A percentile compares a stretch with the other conserved stretches of the same genome.
Evolutionary conservation across 2,888 invertebrate genomes (phyloP).

Genomic region (Drosophila birchii): DNA sequence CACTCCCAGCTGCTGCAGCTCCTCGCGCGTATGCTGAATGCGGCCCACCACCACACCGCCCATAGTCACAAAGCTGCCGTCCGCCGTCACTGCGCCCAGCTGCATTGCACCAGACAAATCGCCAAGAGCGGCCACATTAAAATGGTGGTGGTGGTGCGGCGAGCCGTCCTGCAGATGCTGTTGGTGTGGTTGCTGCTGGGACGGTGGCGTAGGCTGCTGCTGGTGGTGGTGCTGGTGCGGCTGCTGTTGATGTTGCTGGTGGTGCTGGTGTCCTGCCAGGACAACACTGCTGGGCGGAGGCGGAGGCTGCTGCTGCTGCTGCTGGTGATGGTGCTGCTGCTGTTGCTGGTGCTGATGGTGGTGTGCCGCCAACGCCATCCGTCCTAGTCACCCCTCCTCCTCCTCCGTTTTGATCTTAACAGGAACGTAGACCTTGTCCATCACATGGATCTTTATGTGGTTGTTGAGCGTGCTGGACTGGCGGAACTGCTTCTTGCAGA

Average conservation of each 20-base stretch:
- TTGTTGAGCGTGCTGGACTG: constrained; percentile 85
- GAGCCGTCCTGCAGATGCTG: constrained; percentile 54
- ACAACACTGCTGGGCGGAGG: constrained; percentile 30
- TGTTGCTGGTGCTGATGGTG: constrained; percentile 77
- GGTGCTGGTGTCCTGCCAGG: constrained; percentile 78
- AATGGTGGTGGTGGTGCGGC: constrained; percentile 76
- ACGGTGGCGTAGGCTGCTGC: constrained; percentile 49
- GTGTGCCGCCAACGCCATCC: constrained; percentile 84
- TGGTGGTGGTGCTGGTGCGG: constrained; percentile 62
- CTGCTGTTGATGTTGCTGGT: constrained; percentile 56
- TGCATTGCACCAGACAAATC: constrained; percentile 80
- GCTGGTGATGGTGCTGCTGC: constrained; percentile 57
- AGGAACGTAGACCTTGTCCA: constrained; percentile 85
- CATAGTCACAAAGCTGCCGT: constrained; percentile 82
- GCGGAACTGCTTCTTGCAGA: constrained; percentile 85
- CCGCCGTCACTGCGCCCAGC: constrained; percentile 80
- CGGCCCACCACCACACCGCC: constrained; percentile 82
- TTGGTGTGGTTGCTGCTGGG: constrained; percentile 55
- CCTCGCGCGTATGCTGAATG: constrained; percentile 73
- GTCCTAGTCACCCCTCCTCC: constrained; percentile 84
- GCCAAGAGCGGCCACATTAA: constrained; percentile 77
- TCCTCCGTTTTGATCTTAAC: constrained; percentile 85
- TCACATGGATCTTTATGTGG: constrained; percentile 85
- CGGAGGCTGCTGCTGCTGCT: constrained; percentile 54
- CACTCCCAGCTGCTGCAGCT: constrained; percentile 79